These are phyloP conservation scores for Drosophila kokeensis DNA, from an alignment of 2,888 invertebrate genomes.

Conservation along the genomic window DNA sequence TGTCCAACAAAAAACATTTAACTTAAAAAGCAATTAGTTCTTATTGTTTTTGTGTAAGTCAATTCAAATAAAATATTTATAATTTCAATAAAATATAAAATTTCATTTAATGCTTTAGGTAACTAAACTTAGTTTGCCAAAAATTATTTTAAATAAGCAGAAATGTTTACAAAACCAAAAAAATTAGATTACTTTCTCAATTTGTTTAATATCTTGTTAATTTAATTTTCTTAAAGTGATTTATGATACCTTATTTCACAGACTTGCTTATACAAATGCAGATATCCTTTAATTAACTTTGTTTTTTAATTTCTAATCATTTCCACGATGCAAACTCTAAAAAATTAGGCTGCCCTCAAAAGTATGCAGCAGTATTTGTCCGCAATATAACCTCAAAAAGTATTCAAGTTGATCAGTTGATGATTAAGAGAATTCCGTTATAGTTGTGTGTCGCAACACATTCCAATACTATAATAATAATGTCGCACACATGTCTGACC, in stretches of 20 bases:
- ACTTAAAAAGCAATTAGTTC: background rate
- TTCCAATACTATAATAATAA: conserved; percentile 65
- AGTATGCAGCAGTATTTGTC: conserved; percentile 44
- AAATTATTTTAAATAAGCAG: background rate
- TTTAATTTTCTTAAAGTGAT: background rate
- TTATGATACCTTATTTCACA: background rate
- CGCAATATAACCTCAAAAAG: conserved; percentile 36
- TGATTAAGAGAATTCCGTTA: conserved; percentile 73
- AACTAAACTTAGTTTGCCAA: background rate
- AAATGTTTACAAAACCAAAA: background rate
- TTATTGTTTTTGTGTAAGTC: background rate
- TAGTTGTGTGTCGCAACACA: conserved; percentile 64
- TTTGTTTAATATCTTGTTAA: background rate
- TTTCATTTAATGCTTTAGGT: background rate
- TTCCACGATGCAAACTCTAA: background rate
- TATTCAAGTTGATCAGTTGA: conserved; percentile 25
- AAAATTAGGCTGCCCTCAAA: conserved; percentile 9
- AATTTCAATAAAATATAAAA: background rate
- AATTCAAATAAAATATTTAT: background rate
- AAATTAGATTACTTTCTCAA: too few species aligned
- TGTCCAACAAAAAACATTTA: background rate
- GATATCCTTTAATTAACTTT: background rate
- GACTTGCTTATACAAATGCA: background rate
- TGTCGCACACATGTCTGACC: conserved; percentile 70
- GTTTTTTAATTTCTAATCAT: background rate